Base-by-base conservation (phyloP, 2,888 invertebrate genomes). In the Biston betularia region DNA sequence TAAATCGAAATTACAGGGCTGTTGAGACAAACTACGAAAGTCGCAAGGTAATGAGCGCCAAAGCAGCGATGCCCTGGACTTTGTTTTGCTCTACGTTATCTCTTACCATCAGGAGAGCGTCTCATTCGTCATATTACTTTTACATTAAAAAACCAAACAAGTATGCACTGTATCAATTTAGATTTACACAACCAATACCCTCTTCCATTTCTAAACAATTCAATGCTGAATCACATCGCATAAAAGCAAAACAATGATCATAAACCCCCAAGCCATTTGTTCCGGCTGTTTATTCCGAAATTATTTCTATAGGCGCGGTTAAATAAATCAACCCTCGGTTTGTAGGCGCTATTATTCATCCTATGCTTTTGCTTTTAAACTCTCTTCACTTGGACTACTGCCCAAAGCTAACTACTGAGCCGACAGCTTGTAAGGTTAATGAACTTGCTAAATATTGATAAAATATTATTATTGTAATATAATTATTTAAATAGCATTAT, bases 321-420 rank as follows among this genome's bases (percentile, higher is more conserved):
- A 34, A 49, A 64, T 64, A 58, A 58, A 64, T 64, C 52, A 53
- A 52, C 45, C 57, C 53, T 53, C 52, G 44, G n/a, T 42, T 63
- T 57, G 15, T 24, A 6, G 24, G 24, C 24, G 24, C 38, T 53
- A 24, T 40, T 10, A 40, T 34, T n/a, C n/a, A 35, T 50, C 35
- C 7, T 4, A 6, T 35, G 34, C 14, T 15, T 38, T 52, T 52
- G 45, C 44, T 24, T 24, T 24, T 24, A 24, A 24, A 44, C 12
- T 55, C 42, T 44, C 40, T 14, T 11, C 45, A 44, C n/a, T 57
- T 52, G 56, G 42, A 42, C 42, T 49, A 35, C 44, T n/a, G 56
- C 24, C 34, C 49, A 49, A 45, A 5, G 11, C 6, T 33, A 34
- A n/a, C n/a, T 42, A 10, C 15, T 38, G 12, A 4, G 45, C 12